Conservation (phyloP, 1,140 invertebrate genomes). For the Papilio aristodemus region DNA sequence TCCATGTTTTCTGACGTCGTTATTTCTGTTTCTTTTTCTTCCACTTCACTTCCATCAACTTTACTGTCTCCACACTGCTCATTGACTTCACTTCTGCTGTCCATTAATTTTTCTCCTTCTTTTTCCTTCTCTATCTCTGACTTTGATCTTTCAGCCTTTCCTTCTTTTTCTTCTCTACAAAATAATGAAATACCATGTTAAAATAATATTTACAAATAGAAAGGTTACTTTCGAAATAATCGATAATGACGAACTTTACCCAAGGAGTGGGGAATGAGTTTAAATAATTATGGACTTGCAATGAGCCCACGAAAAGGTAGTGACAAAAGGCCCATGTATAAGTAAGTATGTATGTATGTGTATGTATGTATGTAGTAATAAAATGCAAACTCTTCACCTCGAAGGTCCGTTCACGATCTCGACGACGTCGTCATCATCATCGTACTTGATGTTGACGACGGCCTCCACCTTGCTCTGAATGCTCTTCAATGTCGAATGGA, state of each 20-base stretch:
- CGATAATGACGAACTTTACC: no score
- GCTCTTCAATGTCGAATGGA: conserved; percentile 72
- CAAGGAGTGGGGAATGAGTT: no score
- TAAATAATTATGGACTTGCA: no score
- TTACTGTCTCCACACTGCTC: conserved; percentile 24
- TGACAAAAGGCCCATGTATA: no score
- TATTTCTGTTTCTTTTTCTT: conserved; percentile 44
- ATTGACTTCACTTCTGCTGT: conserved; percentile 40
- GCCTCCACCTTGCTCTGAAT: conserved; percentile 73
- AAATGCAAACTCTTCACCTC: conserved; percentile 59
- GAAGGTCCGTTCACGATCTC: conserved; percentile 69
- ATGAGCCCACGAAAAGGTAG: no score
- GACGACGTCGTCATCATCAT: conserved; percentile 74
- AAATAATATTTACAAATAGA: no score
- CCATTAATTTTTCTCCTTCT: conserved; percentile 1
- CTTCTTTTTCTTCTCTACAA: conserved; percentile 28
- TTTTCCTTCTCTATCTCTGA: conserved; percentile 10
- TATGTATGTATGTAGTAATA: no score
- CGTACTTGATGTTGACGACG: conserved; percentile 75
- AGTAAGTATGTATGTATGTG: no score
- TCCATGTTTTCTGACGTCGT: conserved; percentile 59
- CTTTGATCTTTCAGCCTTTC: conserved; percentile 17
- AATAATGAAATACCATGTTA: conserved; percentile 18
- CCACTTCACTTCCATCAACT: conserved; percentile 22
- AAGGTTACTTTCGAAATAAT: no score